phyloP scores from a whole-genome alignment of 2,113 vertebrate species.

The Pimephales promelas region DNA sequence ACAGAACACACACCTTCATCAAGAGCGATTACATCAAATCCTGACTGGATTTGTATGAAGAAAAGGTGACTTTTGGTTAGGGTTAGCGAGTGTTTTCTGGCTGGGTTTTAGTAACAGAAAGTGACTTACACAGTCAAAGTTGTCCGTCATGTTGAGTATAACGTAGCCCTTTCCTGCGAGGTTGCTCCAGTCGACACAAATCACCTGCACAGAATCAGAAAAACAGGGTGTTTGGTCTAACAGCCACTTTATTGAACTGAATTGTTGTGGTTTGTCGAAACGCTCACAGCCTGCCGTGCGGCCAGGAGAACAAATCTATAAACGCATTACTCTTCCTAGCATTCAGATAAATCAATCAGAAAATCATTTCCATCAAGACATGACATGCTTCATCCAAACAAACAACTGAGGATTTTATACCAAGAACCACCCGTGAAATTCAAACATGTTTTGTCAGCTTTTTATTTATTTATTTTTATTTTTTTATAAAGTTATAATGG shows the following conservation, averaged over 20 bases:
- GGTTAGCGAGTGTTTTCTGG: not conserved
- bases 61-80: not conserved
- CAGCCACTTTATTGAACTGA: not conserved
- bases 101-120: not conserved
- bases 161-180: conserved; percentile 87
- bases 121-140: conserved; percentile 91
- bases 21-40: not conserved
- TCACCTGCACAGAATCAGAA: conserved; percentile 75
- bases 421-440: not conserved
- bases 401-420: not conserved
- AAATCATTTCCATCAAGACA: not conserved
- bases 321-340: not conserved
- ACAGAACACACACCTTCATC: not conserved
- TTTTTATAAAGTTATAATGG: not conserved
- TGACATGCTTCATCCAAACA: not conserved
- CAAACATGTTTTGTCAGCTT: not conserved
- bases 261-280: not conserved
- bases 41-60: not conserved
- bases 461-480: no score
- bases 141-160: conserved; percentile 90
- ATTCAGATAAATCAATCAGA: not conserved
- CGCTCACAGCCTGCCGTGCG: not conserved
- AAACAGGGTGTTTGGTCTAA: not conserved
- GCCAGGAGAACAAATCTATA: conserved; percentile 17
- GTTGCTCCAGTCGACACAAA: conserved; percentile 92